These are phyloP conservation scores for Caenorhabditis angaria DNA, from an alignment of 2,888 invertebrate genomes.

Conservation along the genomic window DNA sequence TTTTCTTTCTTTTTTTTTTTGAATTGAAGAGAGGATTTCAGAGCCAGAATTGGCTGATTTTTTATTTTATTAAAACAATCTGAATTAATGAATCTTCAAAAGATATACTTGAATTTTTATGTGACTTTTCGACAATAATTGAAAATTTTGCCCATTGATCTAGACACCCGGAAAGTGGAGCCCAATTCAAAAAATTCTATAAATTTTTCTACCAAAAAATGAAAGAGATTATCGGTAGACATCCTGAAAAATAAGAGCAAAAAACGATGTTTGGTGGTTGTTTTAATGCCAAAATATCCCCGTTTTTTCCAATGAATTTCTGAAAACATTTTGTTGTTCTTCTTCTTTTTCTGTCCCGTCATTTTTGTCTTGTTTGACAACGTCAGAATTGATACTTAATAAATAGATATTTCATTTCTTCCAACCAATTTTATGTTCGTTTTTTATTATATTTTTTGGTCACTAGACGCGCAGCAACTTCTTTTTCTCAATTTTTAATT, in stretches of 20 bases:
- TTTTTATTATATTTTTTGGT: conserved; percentile 5
- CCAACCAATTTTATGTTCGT: conserved; percentile 7
- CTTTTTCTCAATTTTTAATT: not conserved
- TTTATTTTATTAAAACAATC: too few relatives aligned
- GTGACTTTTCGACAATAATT: too few relatives aligned
- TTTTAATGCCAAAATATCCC: not conserved
- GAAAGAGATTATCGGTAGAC: too few relatives aligned
- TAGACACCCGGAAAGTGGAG: too few relatives aligned
- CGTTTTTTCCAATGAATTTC: conserved; percentile 1
- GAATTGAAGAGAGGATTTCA: too few relatives aligned
- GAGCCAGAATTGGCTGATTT: too few relatives aligned
- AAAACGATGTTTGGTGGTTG: not conserved
- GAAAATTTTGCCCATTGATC: too few relatives aligned
- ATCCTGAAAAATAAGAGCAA: not conserved
- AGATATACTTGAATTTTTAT: too few relatives aligned
- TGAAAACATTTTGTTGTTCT: too few relatives aligned
- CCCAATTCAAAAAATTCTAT: too few relatives aligned
- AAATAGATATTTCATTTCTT: conserved; percentile 1
- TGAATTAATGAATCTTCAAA: too few relatives aligned
- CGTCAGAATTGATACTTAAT: conserved; percentile 4
- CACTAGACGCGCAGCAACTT: not conserved
- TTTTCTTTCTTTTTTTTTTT: too few relatives aligned
- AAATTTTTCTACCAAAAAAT: conserved; percentile 3
- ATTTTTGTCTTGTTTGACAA: conserved; percentile 7
- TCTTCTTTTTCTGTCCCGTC: not conserved